These are phyloP conservation scores for Cichlasoma orientale DNA, from an alignment of 2,797 vertebrate genomes.

Conservation along the genomic window DNA sequence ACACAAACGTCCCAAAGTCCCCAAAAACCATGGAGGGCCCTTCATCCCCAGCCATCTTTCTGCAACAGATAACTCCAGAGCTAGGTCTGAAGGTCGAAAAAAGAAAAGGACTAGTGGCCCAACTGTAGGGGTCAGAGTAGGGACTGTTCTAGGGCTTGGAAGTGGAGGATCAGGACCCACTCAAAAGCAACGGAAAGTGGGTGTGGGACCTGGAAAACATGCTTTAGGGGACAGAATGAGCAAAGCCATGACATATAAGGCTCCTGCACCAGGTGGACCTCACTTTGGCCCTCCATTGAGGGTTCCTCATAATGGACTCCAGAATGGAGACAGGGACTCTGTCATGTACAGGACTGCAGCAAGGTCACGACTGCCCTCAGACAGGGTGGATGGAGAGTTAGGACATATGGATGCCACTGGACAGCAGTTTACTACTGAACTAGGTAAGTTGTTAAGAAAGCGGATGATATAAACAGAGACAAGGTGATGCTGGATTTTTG, in stretches of 20 bases:
- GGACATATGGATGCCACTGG: constrained; percentile 77
- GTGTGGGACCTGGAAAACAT: constrained; percentile 73
- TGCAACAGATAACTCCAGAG: constrained; percentile 80
- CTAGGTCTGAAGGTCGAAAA: constrained; percentile 85
- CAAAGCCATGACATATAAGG: constrained; percentile 90
- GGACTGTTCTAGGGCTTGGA: constrained; percentile 48
- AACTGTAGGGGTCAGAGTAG: constrained; percentile 61
- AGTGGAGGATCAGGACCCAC: constrained; percentile 54
- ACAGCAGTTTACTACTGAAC: constrained; percentile 81
- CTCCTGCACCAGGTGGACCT: constrained; percentile 82
- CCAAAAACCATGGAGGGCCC: constrained; percentile 76
- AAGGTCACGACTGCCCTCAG: constrained; percentile 57
- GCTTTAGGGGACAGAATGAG: constrained; percentile 83
- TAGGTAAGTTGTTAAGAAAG: constrained; percentile 80
- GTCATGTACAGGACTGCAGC: constrained; percentile 85
- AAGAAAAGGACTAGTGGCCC: constrained; percentile 86
- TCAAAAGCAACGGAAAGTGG: constrained; percentile 85
- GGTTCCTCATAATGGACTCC: constrained; percentile 87
- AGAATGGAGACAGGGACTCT: constrained; percentile 89
- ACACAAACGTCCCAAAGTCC: constrained; percentile 85
- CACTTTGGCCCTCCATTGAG: constrained; percentile 88
- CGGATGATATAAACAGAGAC: not conserved
- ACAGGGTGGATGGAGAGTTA: constrained; percentile 75
- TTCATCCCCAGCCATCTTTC: constrained; percentile 67
- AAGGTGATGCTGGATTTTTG: not conserved